Evolutionary conservation across 2,113 vertebrate genomes (phyloP), one percentile per base, ranked within the genome.

Genomic region (Apus apus): DNA sequence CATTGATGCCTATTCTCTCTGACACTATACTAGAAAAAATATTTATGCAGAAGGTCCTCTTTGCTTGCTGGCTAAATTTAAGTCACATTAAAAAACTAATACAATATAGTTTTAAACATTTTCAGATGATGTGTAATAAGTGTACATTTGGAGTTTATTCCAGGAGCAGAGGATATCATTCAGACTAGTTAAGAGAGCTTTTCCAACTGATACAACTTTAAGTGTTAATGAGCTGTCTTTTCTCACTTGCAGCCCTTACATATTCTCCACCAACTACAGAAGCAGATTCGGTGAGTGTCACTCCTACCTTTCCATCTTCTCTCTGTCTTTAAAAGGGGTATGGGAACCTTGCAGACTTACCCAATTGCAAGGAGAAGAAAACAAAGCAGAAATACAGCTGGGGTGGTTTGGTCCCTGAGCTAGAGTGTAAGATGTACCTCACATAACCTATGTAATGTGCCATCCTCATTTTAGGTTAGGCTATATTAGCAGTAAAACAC

Each of bases 201-300:
- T 43, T 66, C 48, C 19, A 54, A 9, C 38, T 38, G 48, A 46
- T 51, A 12, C 9, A 62, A 73, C 53, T 54, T 18, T 18, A 62
- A 43, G 23, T 84, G 88, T 45, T 97, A 54, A 85, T 61, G 38
- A 79, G 53, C 66, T 84, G 22, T 93, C 40, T 94, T 75, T 70
- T 57, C 74, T 94, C 30, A 7, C 34, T 92, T 85, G 32, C 90
- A 98, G 97, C 67, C 53, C 94, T 77, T 29, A 51, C 34, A 9
- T 85, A n/a, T 74, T 83, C 89, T 70, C 82, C 94, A 53, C 11
- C 94, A 3, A 56, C 76, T 29, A 79, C 91, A 91, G 92, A 91
- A 78, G 68, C 83, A 73, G 95, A 94, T 34, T 77, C 7, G 89
- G 97, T 98, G 66, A 97, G 97, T 95, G 34, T 36, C 57, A 32